Evolutionary conservation across 2,113 vertebrate genomes (phyloP), one percentile per base, ranked within the genome.

Genomic region (Oreotrochilus melanogaster): DNA sequence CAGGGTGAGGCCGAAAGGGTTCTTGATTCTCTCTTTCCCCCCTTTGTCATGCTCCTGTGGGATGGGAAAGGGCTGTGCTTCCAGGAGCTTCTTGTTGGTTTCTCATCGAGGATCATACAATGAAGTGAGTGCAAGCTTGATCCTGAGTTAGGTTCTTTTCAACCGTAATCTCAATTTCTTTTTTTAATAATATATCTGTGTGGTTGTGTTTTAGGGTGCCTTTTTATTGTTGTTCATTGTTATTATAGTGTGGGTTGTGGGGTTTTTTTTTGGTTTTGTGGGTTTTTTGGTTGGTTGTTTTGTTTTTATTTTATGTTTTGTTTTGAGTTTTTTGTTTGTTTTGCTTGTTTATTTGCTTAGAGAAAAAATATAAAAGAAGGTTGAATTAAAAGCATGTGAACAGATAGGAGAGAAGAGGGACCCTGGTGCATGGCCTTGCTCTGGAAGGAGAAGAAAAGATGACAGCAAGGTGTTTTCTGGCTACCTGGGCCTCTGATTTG

Each of bases 81-180:
- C 18, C 10, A 17, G 22, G 45, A 79, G 16, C n/a, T 15, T 56
- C 39, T 60, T 53, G 0, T 18, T 67, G 0, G 0, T 71, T 88
- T 88, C 53, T 23, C 11, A 8, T 28, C 10, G 70, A 84, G 69
- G 25, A 37, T 13, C 13, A 6, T 10, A 24, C 1, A 54, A 22
- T 30, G 24, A 81, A 78, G 9, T 11, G 24, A 67, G 9, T 2
- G 3, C 14, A 33, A 17, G 6, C 23, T 19, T 54, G 70, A 39
- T 53, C 6, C 56, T 33, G 14, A 15, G 5, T 45, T 62, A 30
- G 18, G 39, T 39, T 39, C 11, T 57, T 58, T 73, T 31, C 54
- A 39, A 1, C 21, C 4, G 2, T 15, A 31, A 13, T 11, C 24
- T 56, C 2, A 0, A 0, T 28, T 67, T 54, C 14, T 1, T 14